These are phyloP conservation scores for Sinonovacula constricta DNA, from an alignment of 1,140 invertebrate species.

Conservation along the genomic window DNA sequence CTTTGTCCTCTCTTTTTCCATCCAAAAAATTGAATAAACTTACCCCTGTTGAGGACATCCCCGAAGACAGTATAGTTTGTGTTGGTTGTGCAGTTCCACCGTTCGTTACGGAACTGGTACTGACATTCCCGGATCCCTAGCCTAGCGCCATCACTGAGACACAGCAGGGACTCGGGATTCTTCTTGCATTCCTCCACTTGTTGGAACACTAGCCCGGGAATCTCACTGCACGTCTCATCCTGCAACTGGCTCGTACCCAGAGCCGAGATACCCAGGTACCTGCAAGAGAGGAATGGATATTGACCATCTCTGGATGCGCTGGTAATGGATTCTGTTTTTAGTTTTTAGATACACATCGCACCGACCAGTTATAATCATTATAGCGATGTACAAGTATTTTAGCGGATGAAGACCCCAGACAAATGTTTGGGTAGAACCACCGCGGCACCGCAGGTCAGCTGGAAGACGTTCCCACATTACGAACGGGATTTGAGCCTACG, in stretches of 20 bases:
- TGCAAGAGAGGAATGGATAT: conserved; percentile 58
- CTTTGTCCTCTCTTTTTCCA: no score
- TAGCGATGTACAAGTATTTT: no score
- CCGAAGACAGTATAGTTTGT: conserved; percentile 84
- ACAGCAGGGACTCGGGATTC: conserved; percentile 74
- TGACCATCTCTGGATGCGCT: no score
- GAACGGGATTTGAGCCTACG: no score
- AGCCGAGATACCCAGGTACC: conserved; percentile 81
- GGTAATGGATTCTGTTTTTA: no score
- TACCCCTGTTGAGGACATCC: conserved; percentile 89
- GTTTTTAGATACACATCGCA: no score
- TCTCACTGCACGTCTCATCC: conserved; percentile 80
- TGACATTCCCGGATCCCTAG: conserved; percentile 76
- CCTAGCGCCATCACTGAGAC: conserved; percentile 71
- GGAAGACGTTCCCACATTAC: no score
- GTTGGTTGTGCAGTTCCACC: conserved; percentile 77
- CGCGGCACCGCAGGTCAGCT: no score
- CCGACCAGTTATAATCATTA: no score
- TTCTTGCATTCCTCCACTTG: conserved; percentile 72
- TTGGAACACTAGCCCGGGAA: conserved; percentile 76
- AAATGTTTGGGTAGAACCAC: no score
- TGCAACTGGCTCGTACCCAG: conserved; percentile 64
- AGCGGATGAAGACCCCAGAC: no score
- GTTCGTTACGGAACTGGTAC: conserved; percentile 73
- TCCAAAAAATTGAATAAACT: no score